Conservation (phyloP, 2,888 invertebrate species). For the Calliphora vomitoria region DNA sequence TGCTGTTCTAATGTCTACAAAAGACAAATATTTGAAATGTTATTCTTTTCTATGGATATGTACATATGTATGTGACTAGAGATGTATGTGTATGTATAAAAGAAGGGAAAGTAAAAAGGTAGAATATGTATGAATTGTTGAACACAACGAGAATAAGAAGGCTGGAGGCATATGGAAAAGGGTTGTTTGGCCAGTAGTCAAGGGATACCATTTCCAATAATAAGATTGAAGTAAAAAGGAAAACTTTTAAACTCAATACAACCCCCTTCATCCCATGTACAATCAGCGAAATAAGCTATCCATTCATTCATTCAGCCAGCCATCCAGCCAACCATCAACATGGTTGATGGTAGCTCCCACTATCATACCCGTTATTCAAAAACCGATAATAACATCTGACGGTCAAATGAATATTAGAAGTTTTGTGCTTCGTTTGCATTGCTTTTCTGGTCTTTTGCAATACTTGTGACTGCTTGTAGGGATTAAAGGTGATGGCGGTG, state of each 20-base stretch:
- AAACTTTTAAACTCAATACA: constrained; percentile 7
- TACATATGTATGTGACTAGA: neutral
- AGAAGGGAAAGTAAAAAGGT: neutral
- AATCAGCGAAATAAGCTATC: constrained; percentile 34
- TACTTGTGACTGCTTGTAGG: constrained; percentile 50
- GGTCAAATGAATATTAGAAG: constrained; percentile 78
- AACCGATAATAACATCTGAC: constrained; percentile 76
- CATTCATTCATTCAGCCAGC: neutral
- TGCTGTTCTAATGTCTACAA: constrained; percentile 9
- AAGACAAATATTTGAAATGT: constrained; percentile 9
- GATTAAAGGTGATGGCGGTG: constrained; percentile 44
- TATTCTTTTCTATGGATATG: neutral
- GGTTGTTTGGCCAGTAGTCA: constrained; percentile 16
- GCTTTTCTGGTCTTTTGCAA: constrained; percentile 48
- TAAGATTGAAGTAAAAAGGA: constrained; percentile 16
- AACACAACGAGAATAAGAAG: neutral
- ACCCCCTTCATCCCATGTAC: neutral
- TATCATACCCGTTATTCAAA: constrained; percentile 57
- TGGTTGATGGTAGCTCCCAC: constrained; percentile 13
- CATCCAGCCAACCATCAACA: neutral
- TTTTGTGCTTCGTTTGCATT: constrained; percentile 57
- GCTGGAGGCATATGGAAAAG: neutral
- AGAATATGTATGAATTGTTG: neutral
- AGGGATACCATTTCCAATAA: constrained; percentile 17
- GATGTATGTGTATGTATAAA: neutral